phyloP scores from a whole-genome alignment of 2,113 vertebrate species.

The Heliornis fulica region DNA sequence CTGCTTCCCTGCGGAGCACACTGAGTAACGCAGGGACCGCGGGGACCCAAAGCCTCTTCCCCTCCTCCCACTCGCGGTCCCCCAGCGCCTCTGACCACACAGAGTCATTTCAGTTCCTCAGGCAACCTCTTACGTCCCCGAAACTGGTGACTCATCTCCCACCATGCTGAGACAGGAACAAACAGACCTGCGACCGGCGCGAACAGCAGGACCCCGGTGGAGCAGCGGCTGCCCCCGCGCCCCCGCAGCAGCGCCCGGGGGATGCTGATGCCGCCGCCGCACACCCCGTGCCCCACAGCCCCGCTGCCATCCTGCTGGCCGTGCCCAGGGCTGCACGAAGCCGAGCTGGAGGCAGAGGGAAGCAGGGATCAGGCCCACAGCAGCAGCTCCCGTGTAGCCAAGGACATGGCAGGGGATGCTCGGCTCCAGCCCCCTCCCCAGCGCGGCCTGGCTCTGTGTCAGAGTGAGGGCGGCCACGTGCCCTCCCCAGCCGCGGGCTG shows the following conservation, averaged over 20 bases:
- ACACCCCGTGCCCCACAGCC: rapidly evolving
- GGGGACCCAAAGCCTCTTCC: slow-evolving; percentile 49
- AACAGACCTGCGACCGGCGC: no score
- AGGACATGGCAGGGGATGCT: neutral
- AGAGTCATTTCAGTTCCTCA: slow-evolving; percentile 6
- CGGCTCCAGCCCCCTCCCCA: neutral
- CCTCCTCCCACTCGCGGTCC: slow-evolving; percentile 33
- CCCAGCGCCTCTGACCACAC: slow-evolving; percentile 29
- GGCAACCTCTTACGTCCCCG: neutral
- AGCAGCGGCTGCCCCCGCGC: neutral
- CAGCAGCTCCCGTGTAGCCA: rapidly evolving
- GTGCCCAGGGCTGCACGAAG: neutral
- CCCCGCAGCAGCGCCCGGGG: rapidly evolving
- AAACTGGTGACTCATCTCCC: slow-evolving; percentile 18
- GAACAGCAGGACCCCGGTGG: rapidly evolving
- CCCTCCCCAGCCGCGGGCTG: neutral
- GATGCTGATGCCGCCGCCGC: no score
- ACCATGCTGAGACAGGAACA: neutral
- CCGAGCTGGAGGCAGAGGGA: neutral
- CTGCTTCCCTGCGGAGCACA: neutral
- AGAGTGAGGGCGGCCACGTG: rapidly evolving
- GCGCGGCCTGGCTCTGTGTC: no score
- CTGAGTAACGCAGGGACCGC: neutral
- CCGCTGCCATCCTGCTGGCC: no score
- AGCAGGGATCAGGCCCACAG: rapidly evolving